A percentile compares a stretch with the other conserved stretches of the same genome.
phyloP scores from a whole-genome alignment of 2,888 invertebrate genomes.

The Ophioninae sp. region DNA sequence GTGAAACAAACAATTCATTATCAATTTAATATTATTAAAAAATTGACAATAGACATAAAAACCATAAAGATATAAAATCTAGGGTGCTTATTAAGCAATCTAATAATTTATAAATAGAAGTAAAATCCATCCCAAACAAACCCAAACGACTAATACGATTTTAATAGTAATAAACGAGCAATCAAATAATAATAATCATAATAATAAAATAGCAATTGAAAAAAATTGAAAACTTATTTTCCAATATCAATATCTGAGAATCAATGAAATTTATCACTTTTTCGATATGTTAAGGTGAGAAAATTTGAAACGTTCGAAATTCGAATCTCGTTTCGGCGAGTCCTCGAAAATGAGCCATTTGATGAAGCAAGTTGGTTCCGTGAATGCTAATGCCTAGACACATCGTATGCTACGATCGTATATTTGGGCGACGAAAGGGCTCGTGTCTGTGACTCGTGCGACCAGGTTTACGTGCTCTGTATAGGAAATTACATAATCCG shows the following conservation, averaged over 20 bases:
- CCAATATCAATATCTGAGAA: neutral
- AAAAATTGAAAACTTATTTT: neutral
- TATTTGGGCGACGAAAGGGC: conserved; percentile 48
- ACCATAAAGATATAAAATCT: neutral
- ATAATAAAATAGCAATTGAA: too few relatives aligned
- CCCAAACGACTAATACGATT: neutral
- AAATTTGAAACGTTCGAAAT: neutral
- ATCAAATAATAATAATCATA: too few relatives aligned
- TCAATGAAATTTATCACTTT: too few relatives aligned
- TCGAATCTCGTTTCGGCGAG: neutral
- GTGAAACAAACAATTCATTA: neutral
- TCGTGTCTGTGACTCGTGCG: conserved; percentile 59
- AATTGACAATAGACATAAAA: neutral
- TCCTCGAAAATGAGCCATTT: neutral
- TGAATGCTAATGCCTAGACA: conserved; percentile 1
- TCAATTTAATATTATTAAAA: neutral
- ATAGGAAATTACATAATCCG: conserved; percentile 74
- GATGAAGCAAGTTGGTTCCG: neutral
- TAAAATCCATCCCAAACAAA: neutral
- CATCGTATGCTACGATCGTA: conserved; percentile 5
- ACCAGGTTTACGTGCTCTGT: conserved; percentile 59
- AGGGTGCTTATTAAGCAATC: neutral
- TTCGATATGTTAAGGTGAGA: too few relatives aligned
- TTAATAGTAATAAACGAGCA: neutral
- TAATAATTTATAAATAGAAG: too few relatives aligned